Evolutionary conservation across 2,797 vertebrate species (phyloP), one percentile per base, ranked within the genome.

Genomic region (Erpetoichthys calabaricus): DNA sequence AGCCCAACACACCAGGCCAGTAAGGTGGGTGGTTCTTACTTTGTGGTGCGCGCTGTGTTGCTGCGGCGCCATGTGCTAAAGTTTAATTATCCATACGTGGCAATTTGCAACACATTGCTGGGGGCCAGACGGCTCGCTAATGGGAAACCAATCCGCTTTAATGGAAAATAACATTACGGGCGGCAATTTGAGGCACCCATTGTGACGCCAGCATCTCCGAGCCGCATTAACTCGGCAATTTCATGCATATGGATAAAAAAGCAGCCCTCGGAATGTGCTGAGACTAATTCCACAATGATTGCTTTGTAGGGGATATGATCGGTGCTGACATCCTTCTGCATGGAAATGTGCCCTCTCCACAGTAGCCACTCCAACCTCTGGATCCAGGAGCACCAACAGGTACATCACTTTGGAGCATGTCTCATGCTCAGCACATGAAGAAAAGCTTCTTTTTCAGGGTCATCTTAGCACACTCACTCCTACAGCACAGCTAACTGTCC

Each of bases 261-360:
- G 91, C 85, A 85, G 88, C 88, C 86, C 83, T 86, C 84, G 94
- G 90, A 94, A 92, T 91, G 90, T 89, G 86, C 87, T 87, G 87
- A 94, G 94, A 92, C 91, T 93, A 92, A 98, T 97, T 95, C 97
- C 92, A 96, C 92, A 91, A 97, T 97, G 92, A 94, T 97, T 98
- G 96, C 91, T 94, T 97, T 82, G 80, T 89, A 86, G 86, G 83
- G 84, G 74, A 65, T 82, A 79, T 86, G 82, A 86, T 85, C 83
- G 76, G 86, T 85, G 84, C 75, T 82, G 81, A 78, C 84, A 77
- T 80, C 82, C 86, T 87, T 87, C 87, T 88, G 83, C 86, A 87
- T 85, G 83, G 85, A 85, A 86, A 84, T 83, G 78, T 9, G 8
- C 44, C 45, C 8, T 25, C 25, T 83, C 81, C 82, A 83, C 83